These are phyloP conservation scores for Pseudachorutes palmiensis DNA, from an alignment of 1,140 invertebrate species.

Conservation along the genomic window DNA sequence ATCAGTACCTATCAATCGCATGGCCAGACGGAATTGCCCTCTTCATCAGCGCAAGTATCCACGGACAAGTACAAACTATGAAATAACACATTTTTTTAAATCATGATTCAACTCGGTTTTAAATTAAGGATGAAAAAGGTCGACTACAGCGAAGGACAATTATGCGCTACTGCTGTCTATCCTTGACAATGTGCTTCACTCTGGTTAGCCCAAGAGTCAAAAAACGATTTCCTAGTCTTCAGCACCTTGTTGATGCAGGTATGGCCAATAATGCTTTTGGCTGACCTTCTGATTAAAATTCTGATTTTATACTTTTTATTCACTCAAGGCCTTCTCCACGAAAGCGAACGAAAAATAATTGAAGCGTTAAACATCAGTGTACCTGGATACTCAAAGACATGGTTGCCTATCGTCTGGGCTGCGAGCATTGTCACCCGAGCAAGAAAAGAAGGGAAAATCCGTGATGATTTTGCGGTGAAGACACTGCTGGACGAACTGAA, in stretches of 20 bases:
- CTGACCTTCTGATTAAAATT: background rate
- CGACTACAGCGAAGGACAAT: conserved; percentile 78
- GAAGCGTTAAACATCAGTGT: conserved; percentile 70
- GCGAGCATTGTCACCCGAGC: conserved; percentile 76
- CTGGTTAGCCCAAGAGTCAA: conserved; percentile 81
- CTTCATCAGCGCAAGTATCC: conserved; percentile 31
- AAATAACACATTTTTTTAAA: background rate
- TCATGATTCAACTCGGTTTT: background rate
- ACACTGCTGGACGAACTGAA: conserved; percentile 83
- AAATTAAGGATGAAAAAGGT: conserved; percentile 63
- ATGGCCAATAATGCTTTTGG: conserved; percentile 18
- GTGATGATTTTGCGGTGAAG: conserved; percentile 86
- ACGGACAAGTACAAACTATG: conserved; percentile 27
- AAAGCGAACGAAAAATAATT: conserved; percentile 73
- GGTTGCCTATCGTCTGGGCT: conserved; percentile 91
- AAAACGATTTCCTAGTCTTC: conserved; percentile 80
- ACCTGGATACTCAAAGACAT: conserved; percentile 81
- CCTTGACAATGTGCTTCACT: conserved; percentile 68
- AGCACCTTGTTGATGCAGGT: conserved; percentile 75
- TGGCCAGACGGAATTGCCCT: conserved; percentile 50
- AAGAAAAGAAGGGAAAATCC: conserved; percentile 79
- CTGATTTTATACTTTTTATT: background rate
- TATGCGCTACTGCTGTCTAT: conserved; percentile 72
- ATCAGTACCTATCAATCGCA: conserved; percentile 70
- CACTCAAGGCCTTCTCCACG: conserved; percentile 62